A percentile compares a stretch with the other conserved stretches of the same genome.
Evolutionary conservation across 2,797 vertebrate genomes (phyloP).

Genomic region (Siniperca obscura): DNA sequence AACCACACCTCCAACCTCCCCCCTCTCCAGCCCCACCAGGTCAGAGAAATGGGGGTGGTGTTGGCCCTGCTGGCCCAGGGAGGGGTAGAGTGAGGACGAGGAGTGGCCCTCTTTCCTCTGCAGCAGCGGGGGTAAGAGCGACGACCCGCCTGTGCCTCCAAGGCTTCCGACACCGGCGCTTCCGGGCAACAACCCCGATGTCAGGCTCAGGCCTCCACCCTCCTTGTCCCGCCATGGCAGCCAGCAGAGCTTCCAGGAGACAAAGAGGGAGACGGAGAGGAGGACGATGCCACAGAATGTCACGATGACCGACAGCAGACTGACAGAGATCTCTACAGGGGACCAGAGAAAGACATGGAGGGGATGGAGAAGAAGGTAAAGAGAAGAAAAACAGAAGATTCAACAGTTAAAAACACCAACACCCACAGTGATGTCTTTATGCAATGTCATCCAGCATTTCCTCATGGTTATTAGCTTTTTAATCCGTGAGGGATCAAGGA

Average conservation of each 20-base stretch:
- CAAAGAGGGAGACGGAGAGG: conserved; percentile 94
- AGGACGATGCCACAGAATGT: conserved; percentile 95
- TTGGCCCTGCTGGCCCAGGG: conserved; percentile 87
- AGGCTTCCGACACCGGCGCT: conserved; percentile 82
- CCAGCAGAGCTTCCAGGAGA: conserved; percentile 97
- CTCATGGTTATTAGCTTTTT: conserved; percentile 66
- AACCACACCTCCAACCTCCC: conserved; percentile 81
- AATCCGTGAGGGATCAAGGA: conserved; percentile 69
- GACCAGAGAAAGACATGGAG: conserved; percentile 5
- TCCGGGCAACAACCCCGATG: conserved; percentile 87
- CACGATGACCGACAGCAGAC: conserved; percentile 94
- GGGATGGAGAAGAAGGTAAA: not conserved
- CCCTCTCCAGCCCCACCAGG: conserved; percentile 87
- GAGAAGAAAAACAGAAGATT: not conserved
- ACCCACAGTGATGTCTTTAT: conserved; percentile 56
- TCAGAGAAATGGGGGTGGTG: conserved; percentile 91
- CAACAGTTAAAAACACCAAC: not conserved
- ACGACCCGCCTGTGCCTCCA: conserved; percentile 79
- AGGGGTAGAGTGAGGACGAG: conserved; percentile 85
- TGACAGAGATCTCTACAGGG: conserved; percentile 91
- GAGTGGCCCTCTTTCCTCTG: conserved; percentile 90
- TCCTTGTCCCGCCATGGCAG: conserved; percentile 94
- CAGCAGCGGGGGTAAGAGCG: conserved; percentile 85
- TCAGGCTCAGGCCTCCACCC: conserved; percentile 87
- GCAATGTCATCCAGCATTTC: conserved; percentile 62